These are phyloP conservation scores for Slavum lentiscoides DNA, from an alignment of 2,888 invertebrate genomes.

Conservation along the genomic window DNA sequence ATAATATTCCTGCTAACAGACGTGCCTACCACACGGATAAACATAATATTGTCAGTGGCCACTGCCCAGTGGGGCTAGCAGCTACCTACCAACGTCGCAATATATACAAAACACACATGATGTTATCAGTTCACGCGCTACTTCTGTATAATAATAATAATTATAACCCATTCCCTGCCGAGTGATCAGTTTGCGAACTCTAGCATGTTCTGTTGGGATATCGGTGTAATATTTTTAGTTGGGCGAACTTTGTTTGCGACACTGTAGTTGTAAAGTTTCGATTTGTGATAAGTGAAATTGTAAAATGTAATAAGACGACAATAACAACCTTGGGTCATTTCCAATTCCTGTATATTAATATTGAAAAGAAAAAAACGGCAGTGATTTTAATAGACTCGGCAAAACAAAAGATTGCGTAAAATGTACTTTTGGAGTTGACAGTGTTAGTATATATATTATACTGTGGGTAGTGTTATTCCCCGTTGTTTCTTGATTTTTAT, in stretches of 20 bases:
- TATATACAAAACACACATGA: not conserved
- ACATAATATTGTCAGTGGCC: no score
- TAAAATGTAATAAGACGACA: constrained; percentile 24
- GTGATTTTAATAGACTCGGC: constrained; percentile 26
- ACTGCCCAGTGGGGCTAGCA: no score
- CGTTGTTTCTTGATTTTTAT: not conserved
- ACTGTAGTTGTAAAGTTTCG: constrained; percentile 22
- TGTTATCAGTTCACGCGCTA: not conserved
- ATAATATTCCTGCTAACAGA: no score
- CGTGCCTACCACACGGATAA: no score
- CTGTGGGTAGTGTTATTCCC: not conserved
- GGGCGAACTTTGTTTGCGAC: constrained; percentile 3
- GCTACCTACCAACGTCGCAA: not conserved
- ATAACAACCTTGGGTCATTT: constrained; percentile 49
- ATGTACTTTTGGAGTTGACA: constrained; percentile 49
- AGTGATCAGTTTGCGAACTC: no score
- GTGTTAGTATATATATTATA: no score
- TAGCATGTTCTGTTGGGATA: no score
- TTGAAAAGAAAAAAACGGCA: not conserved
- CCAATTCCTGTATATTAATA: constrained; percentile 32
- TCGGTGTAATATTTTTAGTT: no score
- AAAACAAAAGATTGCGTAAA: constrained; percentile 38
- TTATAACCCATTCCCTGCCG: no score
- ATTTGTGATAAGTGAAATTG: constrained; percentile 38
- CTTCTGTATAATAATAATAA: not conserved